phyloP scores from a whole-genome alignment of 2,888 invertebrate species.

The Pachydiplax longipennis region DNA sequence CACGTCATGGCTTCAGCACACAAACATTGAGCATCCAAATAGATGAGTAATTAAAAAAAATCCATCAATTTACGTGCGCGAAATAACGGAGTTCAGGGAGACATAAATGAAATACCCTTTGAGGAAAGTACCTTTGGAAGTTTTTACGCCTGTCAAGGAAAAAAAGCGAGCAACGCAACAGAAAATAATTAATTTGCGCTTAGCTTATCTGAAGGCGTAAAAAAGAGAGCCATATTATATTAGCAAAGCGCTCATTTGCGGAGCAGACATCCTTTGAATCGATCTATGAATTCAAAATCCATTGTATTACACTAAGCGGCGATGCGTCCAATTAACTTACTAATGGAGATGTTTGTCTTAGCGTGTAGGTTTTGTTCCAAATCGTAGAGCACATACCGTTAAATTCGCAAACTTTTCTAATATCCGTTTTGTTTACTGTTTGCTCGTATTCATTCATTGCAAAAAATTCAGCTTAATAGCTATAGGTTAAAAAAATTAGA shows the following conservation, averaged over 20 bases:
- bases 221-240: not conserved
- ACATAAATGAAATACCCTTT: not conserved
- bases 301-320: not conserved
- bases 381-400: too few relatives aligned
- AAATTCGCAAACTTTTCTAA: too few relatives aligned
- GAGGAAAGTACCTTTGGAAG: not conserved
- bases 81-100: not conserved
- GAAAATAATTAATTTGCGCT: not conserved
- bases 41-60: not conserved
- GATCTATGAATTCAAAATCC: not conserved
- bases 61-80: not conserved
- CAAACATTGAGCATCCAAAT: not conserved
- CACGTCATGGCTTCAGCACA: too few relatives aligned
- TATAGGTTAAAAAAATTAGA: too few relatives aligned
- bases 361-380: not conserved
- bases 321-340: not conserved
- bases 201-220: not conserved
- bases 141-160: not conserved
- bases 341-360: not conserved
- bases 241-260: not conserved
- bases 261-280: not conserved
- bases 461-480: too few relatives aligned
- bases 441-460: too few relatives aligned
- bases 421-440: too few relatives aligned
- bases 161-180: not conserved